Evolutionary conservation across 2,113 vertebrate species (phyloP), one percentile per base, ranked within the genome.

Genomic region (Progne subis): DNA sequence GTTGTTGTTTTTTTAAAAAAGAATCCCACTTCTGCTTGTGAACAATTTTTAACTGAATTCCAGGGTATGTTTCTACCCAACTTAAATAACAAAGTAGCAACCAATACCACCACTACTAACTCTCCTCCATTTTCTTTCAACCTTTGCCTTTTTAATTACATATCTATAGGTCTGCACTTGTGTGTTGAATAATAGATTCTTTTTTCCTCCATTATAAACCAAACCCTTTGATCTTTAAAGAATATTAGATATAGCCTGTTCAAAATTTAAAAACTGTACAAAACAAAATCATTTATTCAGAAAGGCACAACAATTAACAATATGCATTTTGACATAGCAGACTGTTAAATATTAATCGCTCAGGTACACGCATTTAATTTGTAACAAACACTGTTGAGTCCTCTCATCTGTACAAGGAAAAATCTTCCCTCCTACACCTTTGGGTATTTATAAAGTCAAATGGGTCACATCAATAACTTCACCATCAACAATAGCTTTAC

Each of bases 301-400:
- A 96, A 81, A 71, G 92, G 88, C 90, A 96, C 96, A 94, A 97
- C 93, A 97, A 97, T 97, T 97, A 96, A 97, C 96, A 97, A 97
- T 94, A 95, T 53, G 60, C 76, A 86, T 96, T 97, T 85, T 96
- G 65, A 97, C 94, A 34, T 4, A 94, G 91, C 74, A 94, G 92
- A 41, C 91, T 94, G 95, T 97, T 97, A 97, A 97, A 97, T 93
- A 97, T 98, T 97, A 98, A 97, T 93, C 94, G 76, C 56, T 74
- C 43, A 26, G 87, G 93, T 83, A 91, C 65, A 44, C 39, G 72
- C 32, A 94, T 64, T 95, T 89, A 92, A 97, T 95, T 95, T 97
- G 91, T 94, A 96, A 96, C 94, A 95, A 94, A 94, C 91, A 56
- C 89, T 71, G 90, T 12, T 84, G 87, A 74, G 72, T 18, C 39